These are phyloP conservation scores for Acronicta psi DNA, from an alignment of 2,888 invertebrate genomes.

Conservation along the genomic window DNA sequence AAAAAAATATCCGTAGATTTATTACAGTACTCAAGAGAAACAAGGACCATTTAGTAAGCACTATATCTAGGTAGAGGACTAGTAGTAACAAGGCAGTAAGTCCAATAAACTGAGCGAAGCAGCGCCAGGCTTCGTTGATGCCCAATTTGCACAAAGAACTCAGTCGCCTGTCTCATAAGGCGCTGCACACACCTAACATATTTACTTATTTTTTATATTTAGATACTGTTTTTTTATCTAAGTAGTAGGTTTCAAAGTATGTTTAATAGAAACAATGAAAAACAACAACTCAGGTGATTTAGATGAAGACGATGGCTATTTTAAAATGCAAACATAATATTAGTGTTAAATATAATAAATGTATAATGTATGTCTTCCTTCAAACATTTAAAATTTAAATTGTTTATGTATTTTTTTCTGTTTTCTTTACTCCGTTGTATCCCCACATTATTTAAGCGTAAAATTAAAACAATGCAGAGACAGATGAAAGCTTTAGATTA, in stretches of 20 bases:
- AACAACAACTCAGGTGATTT: too few species aligned
- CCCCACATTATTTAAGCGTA: too few species aligned
- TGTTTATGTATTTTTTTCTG: background rate
- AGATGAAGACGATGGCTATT: too few species aligned
- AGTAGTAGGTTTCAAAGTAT: too few species aligned
- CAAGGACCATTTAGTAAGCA: background rate
- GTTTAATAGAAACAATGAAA: too few species aligned
- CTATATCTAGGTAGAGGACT: background rate
- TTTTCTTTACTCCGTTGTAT: too few species aligned
- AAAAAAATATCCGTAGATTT: background rate
- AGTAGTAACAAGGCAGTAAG: conserved; percentile 1
- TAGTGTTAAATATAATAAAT: too few species aligned
- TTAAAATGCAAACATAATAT: too few species aligned
- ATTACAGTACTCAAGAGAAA: background rate
- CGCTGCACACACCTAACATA: conserved; percentile 19
- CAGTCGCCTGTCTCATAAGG: conserved; percentile 6
- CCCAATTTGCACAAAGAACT: conserved; percentile 45
- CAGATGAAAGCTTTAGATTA: too few species aligned
- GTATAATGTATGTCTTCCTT: too few species aligned
- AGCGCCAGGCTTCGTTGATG: conserved; percentile 4
- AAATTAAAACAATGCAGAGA: too few species aligned
- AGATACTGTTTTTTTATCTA: too few species aligned
- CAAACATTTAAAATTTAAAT: background rate
- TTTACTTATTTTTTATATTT: conserved; percentile 35
- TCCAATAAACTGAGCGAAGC: conserved; percentile 33